Percentiles rank a stretch among this genome's conserved stretches.
Evolutionary conservation across 2,888 invertebrate genomes (phyloP).

Genomic region (Idaea straminata): DNA sequence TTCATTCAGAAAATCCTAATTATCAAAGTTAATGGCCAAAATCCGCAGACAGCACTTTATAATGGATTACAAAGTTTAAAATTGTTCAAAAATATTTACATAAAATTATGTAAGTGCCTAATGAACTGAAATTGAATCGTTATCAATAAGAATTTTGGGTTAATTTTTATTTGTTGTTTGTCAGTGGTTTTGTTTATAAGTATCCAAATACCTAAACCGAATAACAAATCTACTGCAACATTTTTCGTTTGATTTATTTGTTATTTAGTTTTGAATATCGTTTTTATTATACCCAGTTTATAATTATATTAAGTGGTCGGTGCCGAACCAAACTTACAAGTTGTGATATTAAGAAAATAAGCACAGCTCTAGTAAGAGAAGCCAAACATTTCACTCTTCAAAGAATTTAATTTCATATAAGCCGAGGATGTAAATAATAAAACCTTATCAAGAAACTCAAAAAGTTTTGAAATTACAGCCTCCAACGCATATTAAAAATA

Average conservation of each 20-base stretch:
- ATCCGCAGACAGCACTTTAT: slow-evolving; percentile 16
- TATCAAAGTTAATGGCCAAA: slow-evolving; percentile 15
- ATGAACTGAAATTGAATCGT: slow-evolving; percentile 14
- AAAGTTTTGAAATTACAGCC: slow-evolving; percentile 13
- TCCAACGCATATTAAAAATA: slow-evolving; percentile 1
- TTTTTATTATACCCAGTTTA: no score
- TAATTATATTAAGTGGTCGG: no score
- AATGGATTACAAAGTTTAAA: slow-evolving; percentile 18
- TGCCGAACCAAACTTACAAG: no score
- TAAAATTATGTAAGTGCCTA: slow-evolving; percentile 11
- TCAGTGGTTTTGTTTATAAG: neutral
- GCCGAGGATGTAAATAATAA: slow-evolving; percentile 12
- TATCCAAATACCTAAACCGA: neutral
- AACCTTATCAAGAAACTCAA: slow-evolving; percentile 13
- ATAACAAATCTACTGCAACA: no score
- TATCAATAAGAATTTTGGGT: neutral
- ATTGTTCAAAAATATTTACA: slow-evolving; percentile 14
- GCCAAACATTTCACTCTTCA: slow-evolving; percentile 3
- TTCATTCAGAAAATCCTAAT: slow-evolving; percentile 13
- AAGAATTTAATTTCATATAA: slow-evolving; percentile 15
- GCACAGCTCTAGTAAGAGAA: no score
- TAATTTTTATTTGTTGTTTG: neutral
- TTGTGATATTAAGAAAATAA: no score
- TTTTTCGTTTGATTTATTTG: no score
- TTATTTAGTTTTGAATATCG: no score